These are phyloP conservation scores for Rostratula benghalensis DNA, from an alignment of 2,113 vertebrate species.

Conservation along the genomic window DNA sequence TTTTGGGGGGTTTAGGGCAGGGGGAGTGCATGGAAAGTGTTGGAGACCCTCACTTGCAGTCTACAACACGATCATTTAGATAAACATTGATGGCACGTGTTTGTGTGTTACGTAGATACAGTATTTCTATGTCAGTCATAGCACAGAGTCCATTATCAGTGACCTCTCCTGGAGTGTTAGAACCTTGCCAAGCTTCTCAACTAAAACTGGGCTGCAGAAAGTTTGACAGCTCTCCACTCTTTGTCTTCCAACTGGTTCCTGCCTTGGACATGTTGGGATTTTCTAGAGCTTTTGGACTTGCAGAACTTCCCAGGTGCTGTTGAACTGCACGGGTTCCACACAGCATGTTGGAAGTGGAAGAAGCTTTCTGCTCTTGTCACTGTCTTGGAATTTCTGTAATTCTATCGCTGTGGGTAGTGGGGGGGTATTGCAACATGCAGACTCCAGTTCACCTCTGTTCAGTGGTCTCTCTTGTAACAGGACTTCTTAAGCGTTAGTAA, in stretches of 20 bases:
- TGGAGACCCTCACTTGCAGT: background rate
- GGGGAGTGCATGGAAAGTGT: background rate
- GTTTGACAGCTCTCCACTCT: background rate
- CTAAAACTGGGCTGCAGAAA: background rate
- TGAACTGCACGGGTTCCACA: background rate
- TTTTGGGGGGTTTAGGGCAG: background rate
- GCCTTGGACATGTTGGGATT: background rate
- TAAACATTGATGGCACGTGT: background rate
- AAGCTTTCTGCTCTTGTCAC: background rate
- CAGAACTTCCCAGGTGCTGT: background rate
- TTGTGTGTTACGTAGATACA: accelerated
- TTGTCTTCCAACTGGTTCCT: background rate
- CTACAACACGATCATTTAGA: accelerated
- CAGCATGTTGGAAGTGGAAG: background rate
- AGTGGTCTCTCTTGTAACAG: background rate
- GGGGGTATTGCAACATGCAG: background rate
- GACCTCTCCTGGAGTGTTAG: background rate
- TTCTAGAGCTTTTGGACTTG: background rate
- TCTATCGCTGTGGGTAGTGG: background rate
- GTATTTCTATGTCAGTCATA: background rate
- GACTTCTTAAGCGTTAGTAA: background rate
- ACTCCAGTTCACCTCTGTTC: background rate
- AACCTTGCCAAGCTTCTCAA: background rate
- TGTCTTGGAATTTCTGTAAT: background rate
- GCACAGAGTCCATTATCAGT: background rate